Base-by-base conservation (phyloP, 2,797 vertebrate genomes). In the Tympanoctomys barrerae region DNA sequence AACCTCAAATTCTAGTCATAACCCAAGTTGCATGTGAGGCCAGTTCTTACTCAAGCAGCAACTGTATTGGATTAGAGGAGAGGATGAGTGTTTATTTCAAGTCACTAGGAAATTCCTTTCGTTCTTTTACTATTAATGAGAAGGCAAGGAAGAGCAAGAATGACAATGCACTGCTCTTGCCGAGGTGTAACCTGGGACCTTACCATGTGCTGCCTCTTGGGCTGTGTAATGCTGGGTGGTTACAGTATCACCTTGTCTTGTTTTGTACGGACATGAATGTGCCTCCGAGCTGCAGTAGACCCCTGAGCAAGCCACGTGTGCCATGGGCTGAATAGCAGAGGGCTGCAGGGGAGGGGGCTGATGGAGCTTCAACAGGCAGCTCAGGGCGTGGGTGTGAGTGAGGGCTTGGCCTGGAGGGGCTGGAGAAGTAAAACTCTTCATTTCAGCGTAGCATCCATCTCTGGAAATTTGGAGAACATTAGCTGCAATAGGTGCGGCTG, bases 241-340 rank as follows among this genome's bases (percentile, higher is more conserved):
- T 18, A 36, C 14, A 70, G 73, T 28, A 16, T 10, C 4, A 31
- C 8, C 31, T 26, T 26, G 49, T 12, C 24, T 75, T 19, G 3
- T 2, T 62, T 49, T 57, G 31, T 31, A 64, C 31, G 86, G 57
- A 22, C 5, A 0, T 0, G 22, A 61, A 11, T n/a, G 31, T 22
- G n/a, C 22, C 8, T 7, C 26, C 26, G 13, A 31, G 70, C 24
- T 52, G 68, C 46, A 0, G 2, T 6, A 2, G 62, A 12, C 10
- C 2, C 19, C 16, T 9, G 6, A 22, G 62, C 13, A 5, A 73
- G 62, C 4, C 12, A 7, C 4, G 5, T 0, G 0, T 33, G 33
- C 16, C 7, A 36, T 8, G 5, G 36, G 5, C 12, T 31, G 33
- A 39, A 0, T 31, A 49, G 61, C 6, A n/a, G 64, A 84, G 64